Conservation (phyloP, 2,797 vertebrate genomes). For the Clarias fuscus region DNA sequence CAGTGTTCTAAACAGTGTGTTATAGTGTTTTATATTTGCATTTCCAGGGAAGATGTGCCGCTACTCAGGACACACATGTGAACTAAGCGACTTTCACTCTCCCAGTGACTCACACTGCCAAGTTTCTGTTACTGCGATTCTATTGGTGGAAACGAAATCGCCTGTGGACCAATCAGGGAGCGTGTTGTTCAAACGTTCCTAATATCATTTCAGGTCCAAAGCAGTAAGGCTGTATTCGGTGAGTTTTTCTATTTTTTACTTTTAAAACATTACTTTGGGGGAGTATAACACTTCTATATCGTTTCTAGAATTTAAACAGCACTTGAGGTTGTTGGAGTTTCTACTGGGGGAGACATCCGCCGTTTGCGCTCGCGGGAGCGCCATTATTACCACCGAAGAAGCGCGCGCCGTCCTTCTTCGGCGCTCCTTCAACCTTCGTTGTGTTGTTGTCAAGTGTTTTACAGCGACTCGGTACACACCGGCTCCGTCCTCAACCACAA, state of each 20-base stretch:
- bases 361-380: conserved; percentile 66
- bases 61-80: too few relatives aligned
- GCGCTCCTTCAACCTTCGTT: conserved; percentile 60
- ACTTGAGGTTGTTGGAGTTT: conserved; percentile 60
- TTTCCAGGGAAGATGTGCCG: too few relatives aligned
- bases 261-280: not conserved
- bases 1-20: not conserved
- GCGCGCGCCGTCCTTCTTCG: conserved; percentile 74
- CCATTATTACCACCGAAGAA: conserved; percentile 84
- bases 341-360: conserved; percentile 76
- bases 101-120: not conserved
- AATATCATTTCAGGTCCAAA: conserved; percentile 45
- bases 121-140: conserved; percentile 5
- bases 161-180: conserved; percentile 45
- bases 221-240: conserved; percentile 59
- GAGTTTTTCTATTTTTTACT: conserved; percentile 58
- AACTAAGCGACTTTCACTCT: not conserved
- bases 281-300: not conserved
- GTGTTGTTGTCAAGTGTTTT: conserved; percentile 22
- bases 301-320: not conserved
- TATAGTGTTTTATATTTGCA: not conserved
- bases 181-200: conserved; percentile 45
- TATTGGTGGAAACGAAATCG: conserved; percentile 45
- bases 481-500: not conserved
- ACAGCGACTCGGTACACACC: conserved; percentile 43